phyloP scores from a whole-genome alignment of 2,888 invertebrate genomes.

The Dynastes hyllus region DNA sequence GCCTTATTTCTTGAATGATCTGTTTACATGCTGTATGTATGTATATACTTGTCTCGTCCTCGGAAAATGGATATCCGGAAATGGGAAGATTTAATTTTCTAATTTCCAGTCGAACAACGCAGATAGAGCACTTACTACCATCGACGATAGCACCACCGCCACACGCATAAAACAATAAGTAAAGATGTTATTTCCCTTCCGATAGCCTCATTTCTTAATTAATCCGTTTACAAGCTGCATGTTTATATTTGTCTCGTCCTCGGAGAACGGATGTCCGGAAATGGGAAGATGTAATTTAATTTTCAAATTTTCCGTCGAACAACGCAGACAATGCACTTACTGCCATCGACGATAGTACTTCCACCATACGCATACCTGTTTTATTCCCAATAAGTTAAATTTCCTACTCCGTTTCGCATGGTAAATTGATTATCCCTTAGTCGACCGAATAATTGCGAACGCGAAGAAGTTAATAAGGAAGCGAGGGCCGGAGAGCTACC shows the following conservation, averaged over 20 bases:
- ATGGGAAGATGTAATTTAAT: conserved; percentile 34
- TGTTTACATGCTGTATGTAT: no score
- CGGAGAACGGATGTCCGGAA: conserved; percentile 22
- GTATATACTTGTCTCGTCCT: background rate
- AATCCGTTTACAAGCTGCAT: no score
- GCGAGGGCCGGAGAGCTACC: background rate
- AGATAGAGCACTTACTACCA: background rate
- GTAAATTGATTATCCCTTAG: conserved; percentile 44
- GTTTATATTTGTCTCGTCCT: background rate
- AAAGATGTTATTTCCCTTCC: no score
- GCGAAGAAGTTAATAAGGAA: conserved; percentile 34
- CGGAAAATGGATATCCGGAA: conserved; percentile 26
- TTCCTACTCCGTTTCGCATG: conserved; percentile 37
- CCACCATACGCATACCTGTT: background rate
- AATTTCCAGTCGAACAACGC: conserved; percentile 5
- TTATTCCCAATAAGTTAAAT: conserved; percentile 9
- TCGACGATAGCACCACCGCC: no score
- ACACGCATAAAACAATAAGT: no score
- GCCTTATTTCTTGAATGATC: no score
- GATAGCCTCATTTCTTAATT: no score
- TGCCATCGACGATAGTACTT: background rate
- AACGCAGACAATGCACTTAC: background rate
- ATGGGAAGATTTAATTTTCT: conserved; percentile 34
- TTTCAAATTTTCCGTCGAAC: conserved; percentile 14
- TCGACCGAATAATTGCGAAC: conserved; percentile 40